A percentile compares a stretch with the other conserved stretches of the same genome.
These are phyloP conservation scores for Danio rerio DNA, from an alignment of 2,113 vertebrate genomes.

Conservation along the genomic window GRCz12tu NC_133177.1:48832001-48832500, in stretches of 20 bases:
- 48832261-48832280: slow-evolving; percentile 49
- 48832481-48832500: slow-evolving; percentile 37
- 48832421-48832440: too few relatives aligned
- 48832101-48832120: slow-evolving; percentile 46
- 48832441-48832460: too few relatives aligned
- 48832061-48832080: slow-evolving; percentile 58
- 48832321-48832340: neutral
- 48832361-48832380: too few relatives aligned
- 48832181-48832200: slow-evolving; percentile 33
- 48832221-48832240: slow-evolving; percentile 52
- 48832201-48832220: slow-evolving; percentile 47
- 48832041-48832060: slow-evolving; percentile 40
- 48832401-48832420: too few relatives aligned
- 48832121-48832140: slow-evolving; percentile 56
- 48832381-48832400: too few relatives aligned
- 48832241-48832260: slow-evolving; percentile 50
- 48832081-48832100: slow-evolving; percentile 44
- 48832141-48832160: slow-evolving; percentile 42
- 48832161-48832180: slow-evolving; percentile 43
- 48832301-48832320: slow-evolving; percentile 56
- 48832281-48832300: slow-evolving; percentile 47
- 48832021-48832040: neutral
- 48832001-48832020: neutral
- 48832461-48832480: slow-evolving; percentile 39
- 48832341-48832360: neutral